Conservation (phyloP, 2,888 invertebrate genomes). For the Epirrhoe alternata region DNA sequence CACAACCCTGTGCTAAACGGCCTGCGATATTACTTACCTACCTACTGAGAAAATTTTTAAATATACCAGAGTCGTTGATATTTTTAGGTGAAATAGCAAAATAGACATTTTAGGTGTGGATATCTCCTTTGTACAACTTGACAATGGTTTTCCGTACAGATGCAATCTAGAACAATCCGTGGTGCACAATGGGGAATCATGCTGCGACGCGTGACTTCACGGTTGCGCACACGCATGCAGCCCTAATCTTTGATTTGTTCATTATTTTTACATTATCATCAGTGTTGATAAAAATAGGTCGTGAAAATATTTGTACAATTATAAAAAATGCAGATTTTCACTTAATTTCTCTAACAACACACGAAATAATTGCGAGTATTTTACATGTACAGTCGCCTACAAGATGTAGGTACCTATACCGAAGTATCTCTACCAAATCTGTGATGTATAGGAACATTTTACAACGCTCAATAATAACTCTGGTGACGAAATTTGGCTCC, state of each 20-base stretch:
- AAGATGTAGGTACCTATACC: too few relatives aligned
- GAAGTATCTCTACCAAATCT: too few relatives aligned
- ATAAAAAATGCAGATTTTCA: too few relatives aligned
- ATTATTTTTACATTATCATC: slow-evolving; percentile 12
- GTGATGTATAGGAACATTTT: too few relatives aligned
- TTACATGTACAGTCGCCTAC: too few relatives aligned
- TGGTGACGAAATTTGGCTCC: too few relatives aligned
- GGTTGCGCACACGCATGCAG: slow-evolving; percentile 23
- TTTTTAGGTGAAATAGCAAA: not conserved
- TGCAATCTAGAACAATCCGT: slow-evolving; percentile 29
- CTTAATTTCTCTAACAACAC: too few relatives aligned
- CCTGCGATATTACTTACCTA: too few relatives aligned
- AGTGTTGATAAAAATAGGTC: not conserved
- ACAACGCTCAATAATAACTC: too few relatives aligned
- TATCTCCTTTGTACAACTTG: slow-evolving; percentile 7
- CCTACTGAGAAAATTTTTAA: not conserved
- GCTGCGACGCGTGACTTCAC: slow-evolving; percentile 31
- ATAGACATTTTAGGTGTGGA: not conserved
- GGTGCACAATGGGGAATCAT: slow-evolving; percentile 35
- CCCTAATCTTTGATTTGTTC: slow-evolving; percentile 24
- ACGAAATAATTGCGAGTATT: too few relatives aligned
- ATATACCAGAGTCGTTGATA: not conserved
- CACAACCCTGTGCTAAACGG: too few relatives aligned
- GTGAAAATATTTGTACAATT: too few relatives aligned
- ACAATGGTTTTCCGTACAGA: slow-evolving; percentile 35